Base-by-base conservation (phyloP, 2,888 invertebrate genomes). In the Trissolcus japonicus region DNA sequence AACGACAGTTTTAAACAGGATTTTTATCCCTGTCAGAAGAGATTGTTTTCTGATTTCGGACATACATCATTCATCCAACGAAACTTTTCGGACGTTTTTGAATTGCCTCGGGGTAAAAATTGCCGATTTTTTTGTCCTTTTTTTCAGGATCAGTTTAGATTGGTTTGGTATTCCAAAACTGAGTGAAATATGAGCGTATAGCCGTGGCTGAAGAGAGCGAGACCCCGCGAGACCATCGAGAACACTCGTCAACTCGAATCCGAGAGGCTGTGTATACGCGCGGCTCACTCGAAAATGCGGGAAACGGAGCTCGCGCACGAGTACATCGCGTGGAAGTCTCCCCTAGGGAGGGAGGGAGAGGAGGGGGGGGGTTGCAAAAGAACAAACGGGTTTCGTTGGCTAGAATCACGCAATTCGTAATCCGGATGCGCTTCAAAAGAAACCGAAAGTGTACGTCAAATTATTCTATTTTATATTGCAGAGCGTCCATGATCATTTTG, bases 371-470 rank as follows among this genome's bases (percentile, higher is more conserved):
- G 40, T 54, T n/a, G n/a, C 51, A 68, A 7, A 35, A 35, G 35
- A 55, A 68, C 75, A 69, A 76, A 68, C 69, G 69, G 59, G 68
- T 75, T 75, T 63, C 54, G 48, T 50, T 68, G 63, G 35, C 63
- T 63, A 54, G 63, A 63, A 75, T 75, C 66, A 43, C 62, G 74
- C 48, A 56, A 74, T 75, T 68, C 59, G 68, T 63, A 75, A 62
- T 75, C 75, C 48, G 59, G 59, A 63, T 46, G 60, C 75, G 59
- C 67, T 46, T 57, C 25, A 50, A 61, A 63, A 68, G 63, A 68
- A 75, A 63, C 59, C 63, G 68, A 75, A 68, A 75, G 75, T 75
- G 54, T 68, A 74, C 67, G 67, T 74, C 74, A 62, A 67, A 67
- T 67, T 60, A 56, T n/a, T n/a, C n/a, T 35, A 35, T 35, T 35